Base-by-base conservation (phyloP, 2,113 vertebrate genomes). In the Chlorodrepanis virens region DNA sequence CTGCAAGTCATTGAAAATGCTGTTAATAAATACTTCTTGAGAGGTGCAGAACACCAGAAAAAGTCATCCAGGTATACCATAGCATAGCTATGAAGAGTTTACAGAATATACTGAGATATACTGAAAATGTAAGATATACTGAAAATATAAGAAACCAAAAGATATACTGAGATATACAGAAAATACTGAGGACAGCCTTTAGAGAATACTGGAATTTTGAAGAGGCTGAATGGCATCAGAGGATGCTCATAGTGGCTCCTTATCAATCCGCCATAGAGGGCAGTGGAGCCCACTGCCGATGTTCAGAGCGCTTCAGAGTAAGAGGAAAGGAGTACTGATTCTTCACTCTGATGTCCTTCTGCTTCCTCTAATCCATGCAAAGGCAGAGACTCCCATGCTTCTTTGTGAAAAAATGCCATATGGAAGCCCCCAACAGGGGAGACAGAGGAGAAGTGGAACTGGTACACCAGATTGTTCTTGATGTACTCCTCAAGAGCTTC, bases 1-100 rank as follows among this genome's bases (percentile, higher is more conserved):
- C 25, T 77, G 39, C 18, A 77, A 63, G 39, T 63, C 4, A 49
- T 9, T 47, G 28, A 59, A 71, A 63, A 71, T 77, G 10, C 14
- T 10, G 2, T 53, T 39, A 59, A 18, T n/a, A n/a, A 19, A 7
- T 28, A 18, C 3, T 4, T 87, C 17, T 50, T 0, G 0, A 87
- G 49, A 54, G 28, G 12, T 63, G 39, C 44, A 54, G 29, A 80
- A 42, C 47, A 57, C 20, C 21, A 49, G 24, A 21, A 35, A 21
- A 35, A 63, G 6, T 49, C 16, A 68, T 40, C 35, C 28, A 57
- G 12, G 25, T 31, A 7, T 27, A 31, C 21, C 25, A 19, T 4
- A 25, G 20, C 9, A n/a, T 24, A 47, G 13, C 14, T 83, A 22
- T 28, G 21, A 71, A 63, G 23, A 35, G 47, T n/a, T 42, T 42